These are phyloP conservation scores for Lydus trimaculatus DNA, from an alignment of 2,888 invertebrate genomes.

Conservation along the genomic window DNA sequence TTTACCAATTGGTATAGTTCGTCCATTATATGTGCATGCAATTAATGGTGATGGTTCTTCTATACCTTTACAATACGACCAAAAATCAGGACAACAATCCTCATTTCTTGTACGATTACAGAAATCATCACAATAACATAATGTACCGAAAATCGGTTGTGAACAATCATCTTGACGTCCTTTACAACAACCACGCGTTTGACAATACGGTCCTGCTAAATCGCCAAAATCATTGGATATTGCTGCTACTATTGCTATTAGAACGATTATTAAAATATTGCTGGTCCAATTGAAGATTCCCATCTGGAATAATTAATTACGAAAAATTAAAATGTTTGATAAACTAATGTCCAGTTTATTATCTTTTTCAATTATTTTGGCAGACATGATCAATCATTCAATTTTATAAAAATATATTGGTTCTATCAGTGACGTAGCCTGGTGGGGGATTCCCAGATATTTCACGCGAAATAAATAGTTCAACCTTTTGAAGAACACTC, in stretches of 20 bases:
- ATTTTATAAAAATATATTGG: no score
- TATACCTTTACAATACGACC: conserved; percentile 72
- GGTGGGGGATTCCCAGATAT: no score
- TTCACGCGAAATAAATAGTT: no score
- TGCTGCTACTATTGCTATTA: conserved; percentile 22
- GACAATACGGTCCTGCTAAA: conserved; percentile 67
- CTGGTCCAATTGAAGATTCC: conserved; percentile 23
- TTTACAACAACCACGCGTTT: conserved; percentile 70
- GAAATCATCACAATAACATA: conserved; percentile 95
- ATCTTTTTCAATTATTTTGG: no score
- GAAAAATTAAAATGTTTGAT: not conserved
- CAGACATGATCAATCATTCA: no score
- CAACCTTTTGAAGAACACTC: no score
- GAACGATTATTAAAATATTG: conserved; percentile 15
- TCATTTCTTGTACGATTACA: conserved; percentile 77
- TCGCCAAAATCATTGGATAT: conserved; percentile 57
- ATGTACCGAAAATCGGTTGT: conserved; percentile 79
- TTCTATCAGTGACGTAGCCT: no score
- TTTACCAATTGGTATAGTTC: conserved; percentile 59
- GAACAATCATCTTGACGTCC: conserved; percentile 83
- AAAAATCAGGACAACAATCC: conserved; percentile 95
- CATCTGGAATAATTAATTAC: conserved; percentile 39
- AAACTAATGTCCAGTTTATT: not conserved
- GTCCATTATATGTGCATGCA: conserved; percentile 65
- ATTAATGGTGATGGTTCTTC: conserved; percentile 36